Conservation (phyloP, 2,888 invertebrate species). For the Agrotis ipsilon region DNA sequence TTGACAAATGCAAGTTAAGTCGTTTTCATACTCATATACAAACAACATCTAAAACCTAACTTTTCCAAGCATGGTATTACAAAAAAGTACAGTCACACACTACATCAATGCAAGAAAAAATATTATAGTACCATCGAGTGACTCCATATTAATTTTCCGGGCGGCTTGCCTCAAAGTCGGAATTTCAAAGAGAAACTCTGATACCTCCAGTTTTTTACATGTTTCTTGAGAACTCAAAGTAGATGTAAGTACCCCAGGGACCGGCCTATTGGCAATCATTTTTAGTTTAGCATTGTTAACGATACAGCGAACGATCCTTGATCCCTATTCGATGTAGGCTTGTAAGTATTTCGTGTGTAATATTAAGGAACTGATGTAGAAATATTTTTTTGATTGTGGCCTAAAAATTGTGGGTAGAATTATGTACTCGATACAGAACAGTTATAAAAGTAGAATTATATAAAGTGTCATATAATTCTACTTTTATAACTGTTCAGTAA, state of each 20-base stretch:
- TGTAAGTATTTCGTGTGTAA: conserved; percentile 2
- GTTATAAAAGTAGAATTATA: no score
- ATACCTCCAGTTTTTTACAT: conserved; percentile 51
- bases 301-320: conserved; percentile 54
- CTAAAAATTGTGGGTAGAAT: no score
- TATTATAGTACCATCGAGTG: conserved; percentile 36
- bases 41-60: background rate
- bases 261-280: conserved; percentile 57
- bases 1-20: no score
- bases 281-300: conserved; percentile 63
- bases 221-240: conserved; percentile 40
- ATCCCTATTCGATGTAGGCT: conserved; percentile 32
- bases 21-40: no score
- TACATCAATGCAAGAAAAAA: conserved; percentile 45
- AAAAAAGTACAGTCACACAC: conserved; percentile 26
- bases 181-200: conserved; percentile 54
- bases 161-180: conserved; percentile 42
- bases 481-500: no score
- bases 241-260: conserved; percentile 49
- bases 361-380: background rate
- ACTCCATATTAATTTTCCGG: conserved; percentile 61
- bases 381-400: background rate
- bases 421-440: no score
- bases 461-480: no score
- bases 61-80: no score